These are phyloP conservation scores for Oxyura jamaicensis DNA, from an alignment of 2,113 vertebrate genomes.

Conservation along the genomic window DNA sequence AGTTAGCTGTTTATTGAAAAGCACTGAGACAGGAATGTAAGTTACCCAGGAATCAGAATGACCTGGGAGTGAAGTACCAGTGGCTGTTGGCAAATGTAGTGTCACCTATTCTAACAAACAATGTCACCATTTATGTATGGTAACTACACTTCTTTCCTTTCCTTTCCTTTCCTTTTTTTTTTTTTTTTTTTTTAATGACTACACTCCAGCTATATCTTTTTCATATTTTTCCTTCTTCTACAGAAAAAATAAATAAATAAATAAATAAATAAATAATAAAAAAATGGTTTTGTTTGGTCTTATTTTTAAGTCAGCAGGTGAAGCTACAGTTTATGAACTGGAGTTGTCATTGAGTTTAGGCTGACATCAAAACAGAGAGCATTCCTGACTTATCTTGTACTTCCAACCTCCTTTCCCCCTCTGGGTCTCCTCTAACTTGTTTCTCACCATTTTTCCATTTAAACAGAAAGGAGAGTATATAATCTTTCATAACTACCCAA, in stretches of 20 bases:
- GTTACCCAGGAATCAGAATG: background rate
- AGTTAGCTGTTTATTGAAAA: slow-evolving; percentile 58
- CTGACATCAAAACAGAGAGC: background rate
- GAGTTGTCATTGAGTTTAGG: no score
- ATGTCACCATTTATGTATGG: background rate
- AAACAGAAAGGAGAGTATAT: background rate
- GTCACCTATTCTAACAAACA: background rate
- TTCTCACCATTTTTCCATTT: background rate
- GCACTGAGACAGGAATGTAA: slow-evolving; percentile 9
- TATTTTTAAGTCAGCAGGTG: no score
- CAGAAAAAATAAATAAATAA: no score
- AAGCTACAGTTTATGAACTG: no score
- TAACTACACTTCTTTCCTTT: background rate
- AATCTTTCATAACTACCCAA: background rate
- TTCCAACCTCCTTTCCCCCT: background rate
- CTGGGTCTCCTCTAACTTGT: background rate
- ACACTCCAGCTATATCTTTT: background rate
- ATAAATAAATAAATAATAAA: no score
- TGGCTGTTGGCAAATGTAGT: background rate
- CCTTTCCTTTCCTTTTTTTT: background rate
- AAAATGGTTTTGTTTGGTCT: no score
- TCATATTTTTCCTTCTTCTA: background rate
- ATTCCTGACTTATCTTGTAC: background rate
- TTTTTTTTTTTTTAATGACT: background rate
- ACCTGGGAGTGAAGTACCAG: background rate